Evolutionary conservation across 2,888 invertebrate genomes (phyloP).

Genomic region (Cylindroiulus punctatus): DNA sequence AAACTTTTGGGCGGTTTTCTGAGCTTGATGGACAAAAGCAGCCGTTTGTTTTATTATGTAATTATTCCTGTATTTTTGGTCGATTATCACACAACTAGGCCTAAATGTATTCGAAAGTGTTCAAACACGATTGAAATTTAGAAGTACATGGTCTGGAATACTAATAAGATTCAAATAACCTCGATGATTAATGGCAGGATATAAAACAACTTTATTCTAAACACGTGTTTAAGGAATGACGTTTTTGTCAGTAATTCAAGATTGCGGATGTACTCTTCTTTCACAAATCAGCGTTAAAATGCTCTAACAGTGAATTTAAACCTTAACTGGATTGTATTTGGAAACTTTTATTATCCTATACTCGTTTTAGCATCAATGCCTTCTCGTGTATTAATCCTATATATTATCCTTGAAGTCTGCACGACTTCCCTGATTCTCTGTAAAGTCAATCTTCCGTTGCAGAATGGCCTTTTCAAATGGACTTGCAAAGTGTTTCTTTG

Average conservation of each 20-base stretch:
- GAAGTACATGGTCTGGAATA: background rate
- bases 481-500: no score
- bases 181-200: background rate
- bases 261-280: background rate
- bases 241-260: background rate
- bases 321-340: background rate
- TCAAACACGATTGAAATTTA: constrained; percentile 1
- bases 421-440: no score
- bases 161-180: background rate
- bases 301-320: background rate
- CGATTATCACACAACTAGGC: background rate
- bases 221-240: background rate
- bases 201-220: background rate
- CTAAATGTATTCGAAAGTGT: background rate
- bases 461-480: no score
- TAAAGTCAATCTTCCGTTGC: no score
- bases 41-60: background rate
- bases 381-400: background rate
- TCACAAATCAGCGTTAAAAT: background rate
- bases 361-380: no score
- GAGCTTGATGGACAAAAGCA: background rate
- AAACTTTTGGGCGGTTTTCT: background rate
- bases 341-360: background rate
- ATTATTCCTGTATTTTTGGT: background rate
- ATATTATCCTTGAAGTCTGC: background rate